Evolutionary conservation across 2,888 invertebrate species (phyloP).

Genomic region (Tupiocoris notatus): DNA sequence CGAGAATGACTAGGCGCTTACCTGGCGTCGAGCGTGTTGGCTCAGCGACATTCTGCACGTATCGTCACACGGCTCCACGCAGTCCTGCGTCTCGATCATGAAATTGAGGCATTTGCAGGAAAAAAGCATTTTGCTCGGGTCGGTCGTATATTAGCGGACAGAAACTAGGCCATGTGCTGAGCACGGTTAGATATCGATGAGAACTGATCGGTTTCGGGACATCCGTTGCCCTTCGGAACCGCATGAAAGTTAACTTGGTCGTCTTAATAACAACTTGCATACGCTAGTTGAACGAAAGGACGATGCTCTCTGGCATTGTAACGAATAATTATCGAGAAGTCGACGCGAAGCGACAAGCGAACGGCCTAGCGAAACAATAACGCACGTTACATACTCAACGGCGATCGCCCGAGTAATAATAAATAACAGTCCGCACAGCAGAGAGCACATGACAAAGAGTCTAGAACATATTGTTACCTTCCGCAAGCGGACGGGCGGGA

Average conservation of each 20-base stretch:
- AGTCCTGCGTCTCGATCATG: not conserved
- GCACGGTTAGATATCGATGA: not conserved
- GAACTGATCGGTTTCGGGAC: not conserved
- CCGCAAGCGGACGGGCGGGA: not conserved
- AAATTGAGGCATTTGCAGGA: slow-evolving; percentile 10
- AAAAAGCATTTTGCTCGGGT: not conserved
- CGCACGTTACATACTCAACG: too few species aligned
- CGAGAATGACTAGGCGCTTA: not conserved
- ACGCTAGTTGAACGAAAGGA: too few species aligned
- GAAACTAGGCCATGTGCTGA: not conserved
- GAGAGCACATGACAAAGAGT: not conserved
- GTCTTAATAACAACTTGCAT: too few species aligned
- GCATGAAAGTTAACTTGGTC: too few species aligned
- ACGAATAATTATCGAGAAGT: too few species aligned
- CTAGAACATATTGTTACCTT: not conserved
- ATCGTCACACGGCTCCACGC: not conserved
- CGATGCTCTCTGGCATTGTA: too few species aligned
- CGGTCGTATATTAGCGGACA: not conserved
- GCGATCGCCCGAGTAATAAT: too few species aligned
- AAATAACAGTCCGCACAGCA: too few species aligned
- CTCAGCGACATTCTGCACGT: not conserved
- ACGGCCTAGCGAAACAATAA: too few species aligned
- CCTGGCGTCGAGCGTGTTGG: not conserved
- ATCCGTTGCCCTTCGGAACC: not conserved
- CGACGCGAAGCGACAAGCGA: too few species aligned